Conservation (phyloP, 2,888 invertebrate species). For the Leptopilina myrica region DNA sequence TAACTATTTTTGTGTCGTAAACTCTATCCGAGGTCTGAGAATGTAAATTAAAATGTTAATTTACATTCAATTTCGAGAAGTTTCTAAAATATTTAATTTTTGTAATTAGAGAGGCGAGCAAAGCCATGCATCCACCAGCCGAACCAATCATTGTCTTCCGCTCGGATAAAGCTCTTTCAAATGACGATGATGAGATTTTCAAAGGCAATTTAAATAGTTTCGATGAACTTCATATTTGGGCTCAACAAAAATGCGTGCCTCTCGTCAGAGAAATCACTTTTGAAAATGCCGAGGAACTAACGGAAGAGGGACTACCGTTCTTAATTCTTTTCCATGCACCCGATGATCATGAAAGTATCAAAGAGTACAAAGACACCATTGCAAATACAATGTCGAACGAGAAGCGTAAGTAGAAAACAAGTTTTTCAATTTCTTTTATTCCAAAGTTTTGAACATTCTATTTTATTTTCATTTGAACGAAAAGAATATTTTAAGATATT, state of each 20-base stretch:
- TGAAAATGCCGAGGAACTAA: slow-evolving; percentile 99
- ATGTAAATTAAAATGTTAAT: too few relatives aligned
- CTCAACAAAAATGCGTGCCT: slow-evolving; percentile 95
- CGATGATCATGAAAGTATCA: slow-evolving; percentile 88
- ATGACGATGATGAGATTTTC: slow-evolving; percentile 90
- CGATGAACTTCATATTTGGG: slow-evolving; percentile 93
- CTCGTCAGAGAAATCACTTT: slow-evolving; percentile 99
- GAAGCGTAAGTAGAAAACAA: slow-evolving; percentile 86
- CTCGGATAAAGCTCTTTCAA: slow-evolving; percentile 87
- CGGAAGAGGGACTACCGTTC: slow-evolving; percentile 99
- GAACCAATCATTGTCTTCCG: slow-evolving; percentile 90
- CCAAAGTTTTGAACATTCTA: too few relatives aligned
- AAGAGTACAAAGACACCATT: slow-evolving; percentile 90
- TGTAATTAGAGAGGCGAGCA: slow-evolving; percentile 81
- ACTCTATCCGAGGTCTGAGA: too few relatives aligned
- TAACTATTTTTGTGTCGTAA: too few relatives aligned
- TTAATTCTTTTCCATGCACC: slow-evolving; percentile 96
- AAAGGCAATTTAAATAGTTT: slow-evolving; percentile 85
- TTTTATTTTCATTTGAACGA: too few relatives aligned
- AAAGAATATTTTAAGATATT: too few relatives aligned
- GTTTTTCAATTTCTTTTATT: background rate
- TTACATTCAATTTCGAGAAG: background rate
- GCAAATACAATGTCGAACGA: slow-evolving; percentile 87
- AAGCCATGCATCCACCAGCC: slow-evolving; percentile 90
- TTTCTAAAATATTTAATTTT: background rate